phyloP scores from a whole-genome alignment of 2,113 vertebrate species.

The Calyptommatus sinebrachiatus region DNA sequence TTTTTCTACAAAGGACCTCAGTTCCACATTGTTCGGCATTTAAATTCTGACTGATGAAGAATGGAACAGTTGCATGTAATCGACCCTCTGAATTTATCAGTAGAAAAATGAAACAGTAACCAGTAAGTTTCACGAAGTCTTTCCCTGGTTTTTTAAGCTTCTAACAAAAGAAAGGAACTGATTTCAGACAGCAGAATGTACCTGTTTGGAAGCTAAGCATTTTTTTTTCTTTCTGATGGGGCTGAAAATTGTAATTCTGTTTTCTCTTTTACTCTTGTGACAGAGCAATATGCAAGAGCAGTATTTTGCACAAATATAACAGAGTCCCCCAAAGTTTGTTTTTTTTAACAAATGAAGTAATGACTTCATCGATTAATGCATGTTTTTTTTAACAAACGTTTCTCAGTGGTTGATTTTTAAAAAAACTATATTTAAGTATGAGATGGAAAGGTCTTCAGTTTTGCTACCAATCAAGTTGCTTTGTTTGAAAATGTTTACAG shows the following conservation, averaged over 20 bases:
- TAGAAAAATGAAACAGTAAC: slow-evolving; percentile 13
- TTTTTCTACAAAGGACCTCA: background rate
- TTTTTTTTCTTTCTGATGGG: slow-evolving; percentile 8
- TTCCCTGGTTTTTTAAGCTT: background rate
- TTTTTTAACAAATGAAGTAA: slow-evolving; percentile 25
- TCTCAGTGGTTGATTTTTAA: slow-evolving; percentile 22
- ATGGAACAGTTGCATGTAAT: background rate
- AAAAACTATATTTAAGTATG: slow-evolving; percentile 4
- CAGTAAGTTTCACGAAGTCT: slow-evolving; percentile 34
- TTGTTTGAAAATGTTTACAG: slow-evolving; percentile 63
- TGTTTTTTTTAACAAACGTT: slow-evolving; percentile 44
- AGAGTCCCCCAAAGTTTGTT: background rate
- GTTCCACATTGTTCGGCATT: background rate
- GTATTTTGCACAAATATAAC: slow-evolving; percentile 4
- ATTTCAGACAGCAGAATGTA: slow-evolving; percentile 50
- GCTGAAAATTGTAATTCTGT: slow-evolving; percentile 4
- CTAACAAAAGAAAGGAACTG: background rate
- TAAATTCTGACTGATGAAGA: background rate
- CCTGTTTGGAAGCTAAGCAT: slow-evolving; percentile 35
- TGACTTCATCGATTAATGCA: slow-evolving; percentile 24
- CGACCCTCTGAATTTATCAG: background rate
- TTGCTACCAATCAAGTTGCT: slow-evolving; percentile 49
- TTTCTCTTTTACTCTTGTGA: slow-evolving; percentile 17
- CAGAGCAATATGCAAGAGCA: background rate
- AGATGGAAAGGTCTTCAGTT: background rate